Evolutionary conservation across 2,888 invertebrate species (phyloP).

Genomic region (Andrena minutula): DNA sequence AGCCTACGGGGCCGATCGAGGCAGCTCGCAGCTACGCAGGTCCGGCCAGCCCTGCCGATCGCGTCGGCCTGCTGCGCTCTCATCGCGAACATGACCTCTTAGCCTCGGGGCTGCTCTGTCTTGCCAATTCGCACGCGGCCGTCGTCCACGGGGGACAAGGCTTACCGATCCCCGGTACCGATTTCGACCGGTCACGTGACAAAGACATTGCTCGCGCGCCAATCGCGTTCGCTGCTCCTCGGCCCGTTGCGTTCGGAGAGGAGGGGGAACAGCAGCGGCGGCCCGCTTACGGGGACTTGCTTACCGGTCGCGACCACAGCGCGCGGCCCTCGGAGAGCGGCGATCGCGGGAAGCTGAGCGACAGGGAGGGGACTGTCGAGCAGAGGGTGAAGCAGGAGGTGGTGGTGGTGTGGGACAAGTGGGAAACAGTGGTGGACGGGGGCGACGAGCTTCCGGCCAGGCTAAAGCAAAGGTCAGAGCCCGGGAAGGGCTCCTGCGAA

Average conservation of each 20-base stretch:
- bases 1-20: conserved; percentile 83
- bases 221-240: neutral
- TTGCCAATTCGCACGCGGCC: neutral
- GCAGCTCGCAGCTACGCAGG: conserved; percentile 81
- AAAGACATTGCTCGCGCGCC: neutral
- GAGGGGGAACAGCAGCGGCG: neutral
- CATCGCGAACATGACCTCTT: conserved; percentile 31
- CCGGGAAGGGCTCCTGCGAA: conserved; percentile 77
- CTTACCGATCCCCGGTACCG: neutral
- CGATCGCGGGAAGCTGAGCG: conserved; percentile 11
- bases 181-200: neutral
- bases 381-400: conserved; percentile 19
- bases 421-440: conserved; percentile 38
- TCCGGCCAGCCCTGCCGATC: conserved; percentile 54
- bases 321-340: neutral
- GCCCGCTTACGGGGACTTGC: too few species aligned
- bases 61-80: conserved; percentile 1
- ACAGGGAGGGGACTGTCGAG: neutral
- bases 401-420: conserved; percentile 27
- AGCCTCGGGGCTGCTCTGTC: neutral
- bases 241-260: neutral
- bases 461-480: conserved; percentile 70
- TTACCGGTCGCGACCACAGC: too few species aligned
- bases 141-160: neutral
- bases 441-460: conserved; percentile 33